phyloP scores from a whole-genome alignment of 23 tunicate genomes.

The Styela clava region DNA sequence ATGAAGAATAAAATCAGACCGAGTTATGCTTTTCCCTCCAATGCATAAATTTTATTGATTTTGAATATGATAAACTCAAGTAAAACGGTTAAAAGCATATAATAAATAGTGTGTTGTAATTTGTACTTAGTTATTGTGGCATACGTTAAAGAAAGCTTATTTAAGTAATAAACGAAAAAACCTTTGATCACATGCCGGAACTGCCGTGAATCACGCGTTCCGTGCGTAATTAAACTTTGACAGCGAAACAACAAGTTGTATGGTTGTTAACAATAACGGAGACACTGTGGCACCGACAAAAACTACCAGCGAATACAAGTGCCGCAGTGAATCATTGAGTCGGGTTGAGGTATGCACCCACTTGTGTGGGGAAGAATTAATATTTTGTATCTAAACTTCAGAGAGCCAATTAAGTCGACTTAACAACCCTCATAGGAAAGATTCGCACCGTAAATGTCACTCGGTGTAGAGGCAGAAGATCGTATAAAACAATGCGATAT shows the following conservation, averaged over 20 bases:
- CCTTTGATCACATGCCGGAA: neutral
- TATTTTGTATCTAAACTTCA: neutral
- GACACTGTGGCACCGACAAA: constrained; percentile 13
- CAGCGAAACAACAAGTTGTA: neutral
- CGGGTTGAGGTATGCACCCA: neutral
- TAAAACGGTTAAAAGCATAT: no score
- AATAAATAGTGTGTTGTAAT: no score
- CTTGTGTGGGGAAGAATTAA: neutral
- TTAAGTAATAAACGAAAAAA: no score
- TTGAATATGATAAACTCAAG: no score
- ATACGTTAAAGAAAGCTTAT: no score
- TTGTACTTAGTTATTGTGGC: no score
- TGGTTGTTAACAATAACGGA: neutral
- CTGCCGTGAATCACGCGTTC: neutral
- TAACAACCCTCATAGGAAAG: neutral
- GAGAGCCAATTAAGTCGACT: neutral
- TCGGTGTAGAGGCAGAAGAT: no score
- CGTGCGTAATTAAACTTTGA: neutral
- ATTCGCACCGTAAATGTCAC: neutral
- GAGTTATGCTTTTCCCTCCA: no score
- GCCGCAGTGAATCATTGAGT: neutral
- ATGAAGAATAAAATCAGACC: no score
- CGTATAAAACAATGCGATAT: no score
- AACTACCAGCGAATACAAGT: constrained; percentile 1
- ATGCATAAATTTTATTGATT: no score